Percentiles rank a stretch among this genome's conserved stretches.
Conservation (phyloP, 2,888 invertebrate species). For the Netelia inedita region DNA sequence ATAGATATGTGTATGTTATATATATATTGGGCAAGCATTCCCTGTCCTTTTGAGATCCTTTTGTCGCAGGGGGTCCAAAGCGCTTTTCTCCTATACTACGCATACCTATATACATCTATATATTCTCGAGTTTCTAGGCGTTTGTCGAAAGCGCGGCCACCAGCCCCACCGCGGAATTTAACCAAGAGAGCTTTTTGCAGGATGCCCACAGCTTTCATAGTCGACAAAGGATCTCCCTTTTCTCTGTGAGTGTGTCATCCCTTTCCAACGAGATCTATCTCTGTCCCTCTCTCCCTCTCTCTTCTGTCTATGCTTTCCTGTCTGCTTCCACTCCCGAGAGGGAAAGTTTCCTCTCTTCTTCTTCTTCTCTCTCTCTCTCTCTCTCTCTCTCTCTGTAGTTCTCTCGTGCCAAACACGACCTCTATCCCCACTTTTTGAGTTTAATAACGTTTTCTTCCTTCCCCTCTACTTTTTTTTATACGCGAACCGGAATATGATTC, state of each 20-base stretch:
- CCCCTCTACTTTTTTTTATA: conserved; percentile 11
- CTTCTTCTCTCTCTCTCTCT: conserved; percentile 11
- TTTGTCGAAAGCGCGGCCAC: conserved; percentile 61
- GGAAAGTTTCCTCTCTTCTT: conserved; percentile 7
- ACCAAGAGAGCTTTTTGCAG: conserved; percentile 55
- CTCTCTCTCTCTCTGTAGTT: conserved; percentile 19
- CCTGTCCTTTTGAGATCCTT: conserved; percentile 37
- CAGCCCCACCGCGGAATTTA: conserved; percentile 58
- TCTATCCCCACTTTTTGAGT: conserved; percentile 53
- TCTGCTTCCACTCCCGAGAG: conserved; percentile 43
- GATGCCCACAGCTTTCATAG: conserved; percentile 30
- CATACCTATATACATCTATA: conserved; percentile 11
- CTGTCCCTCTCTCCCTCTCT: conserved; percentile 3
- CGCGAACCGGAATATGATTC: conserved; percentile 60
- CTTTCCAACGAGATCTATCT: conserved; percentile 48
- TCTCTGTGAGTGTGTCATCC: conserved; percentile 56
- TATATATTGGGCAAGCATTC: too few relatives aligned
- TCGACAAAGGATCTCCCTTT: conserved; percentile 64
- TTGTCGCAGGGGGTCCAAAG: conserved; percentile 41
- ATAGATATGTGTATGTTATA: neutral
- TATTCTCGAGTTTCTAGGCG: conserved; percentile 27
- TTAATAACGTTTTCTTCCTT: conserved; percentile 55
- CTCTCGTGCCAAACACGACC: conserved; percentile 47
- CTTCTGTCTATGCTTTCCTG: conserved; percentile 27
- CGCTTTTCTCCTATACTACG: conserved; percentile 21